Evolutionary conservation across 2,797 vertebrate species (phyloP).

Genomic region (Taenioides sp.): DNA sequence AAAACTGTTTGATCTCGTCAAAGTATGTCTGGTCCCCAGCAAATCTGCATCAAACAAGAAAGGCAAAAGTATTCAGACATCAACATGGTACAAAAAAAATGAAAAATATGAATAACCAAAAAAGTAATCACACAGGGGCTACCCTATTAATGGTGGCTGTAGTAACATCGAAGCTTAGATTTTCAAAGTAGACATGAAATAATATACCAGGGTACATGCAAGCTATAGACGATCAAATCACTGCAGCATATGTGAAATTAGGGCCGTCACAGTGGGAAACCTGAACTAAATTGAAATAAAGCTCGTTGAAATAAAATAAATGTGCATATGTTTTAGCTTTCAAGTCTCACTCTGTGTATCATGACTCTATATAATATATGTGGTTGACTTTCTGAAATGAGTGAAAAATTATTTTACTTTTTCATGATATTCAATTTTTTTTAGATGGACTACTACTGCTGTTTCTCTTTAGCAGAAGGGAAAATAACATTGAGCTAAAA

Average conservation of each 20-base stretch:
- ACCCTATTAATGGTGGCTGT: slow-evolving; percentile 34
- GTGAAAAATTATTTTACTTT: too few relatives aligned
- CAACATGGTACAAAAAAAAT: neutral
- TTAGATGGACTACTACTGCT: too few relatives aligned
- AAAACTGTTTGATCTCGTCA: slow-evolving; percentile 99
- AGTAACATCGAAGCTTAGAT: slow-evolving; percentile 6
- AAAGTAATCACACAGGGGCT: slow-evolving; percentile 22
- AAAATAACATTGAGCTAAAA: too few relatives aligned
- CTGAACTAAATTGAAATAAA: neutral
- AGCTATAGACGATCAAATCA: neutral
- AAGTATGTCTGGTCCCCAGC: slow-evolving; percentile 96
- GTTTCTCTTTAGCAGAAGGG: too few relatives aligned
- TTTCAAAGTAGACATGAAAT: slow-evolving; percentile 10
- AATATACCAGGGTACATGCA: neutral
- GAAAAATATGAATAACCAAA: neutral
- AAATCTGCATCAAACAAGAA: slow-evolving; percentile 70
- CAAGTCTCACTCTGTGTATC: too few relatives aligned
- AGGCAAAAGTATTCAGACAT: slow-evolving; percentile 9
- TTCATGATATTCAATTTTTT: too few relatives aligned
- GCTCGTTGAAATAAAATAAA: too few relatives aligned
- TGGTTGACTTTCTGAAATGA: too few relatives aligned
- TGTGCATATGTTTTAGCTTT: too few relatives aligned
- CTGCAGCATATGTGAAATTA: neutral
- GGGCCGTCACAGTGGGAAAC: neutral
- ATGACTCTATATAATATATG: too few relatives aligned